Percentiles rank a stretch among this genome's conserved stretches.
Evolutionary conservation across 2,797 vertebrate genomes (phyloP).

Genomic region (Manis crassicaudata): DNA sequence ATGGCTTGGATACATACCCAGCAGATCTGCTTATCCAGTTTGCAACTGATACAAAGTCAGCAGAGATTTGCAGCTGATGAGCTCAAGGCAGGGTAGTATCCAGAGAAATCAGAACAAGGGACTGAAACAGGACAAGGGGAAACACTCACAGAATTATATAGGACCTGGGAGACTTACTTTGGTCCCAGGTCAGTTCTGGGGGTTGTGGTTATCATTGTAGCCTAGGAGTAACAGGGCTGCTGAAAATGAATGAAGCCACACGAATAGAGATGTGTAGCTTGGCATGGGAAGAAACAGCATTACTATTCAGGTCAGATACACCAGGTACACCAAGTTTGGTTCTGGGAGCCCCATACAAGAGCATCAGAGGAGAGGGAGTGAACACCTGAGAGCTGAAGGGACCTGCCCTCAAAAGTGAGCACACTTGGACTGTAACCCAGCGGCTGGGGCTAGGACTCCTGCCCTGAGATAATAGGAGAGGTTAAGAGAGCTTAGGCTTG

Average conservation of each 20-base stretch:
- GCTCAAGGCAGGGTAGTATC: background rate
- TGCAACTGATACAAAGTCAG: constrained; percentile 43
- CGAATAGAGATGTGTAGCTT: background rate
- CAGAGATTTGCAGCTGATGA: constrained; percentile 40
- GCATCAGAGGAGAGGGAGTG: background rate
- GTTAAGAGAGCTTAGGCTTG: background rate
- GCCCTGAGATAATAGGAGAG: background rate
- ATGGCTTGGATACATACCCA: background rate
- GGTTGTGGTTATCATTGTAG: background rate
- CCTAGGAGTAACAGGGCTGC: background rate
- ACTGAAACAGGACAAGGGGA: constrained; percentile 40
- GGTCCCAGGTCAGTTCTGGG: background rate
- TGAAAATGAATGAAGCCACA: background rate
- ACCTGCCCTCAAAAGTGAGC: background rate
- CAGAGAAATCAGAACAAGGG: constrained; percentile 34
- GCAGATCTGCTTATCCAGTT: background rate
- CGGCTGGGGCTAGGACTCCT: background rate
- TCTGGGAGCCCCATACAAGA: background rate
- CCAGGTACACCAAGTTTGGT: background rate
- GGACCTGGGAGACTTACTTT: background rate
- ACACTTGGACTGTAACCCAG: background rate
- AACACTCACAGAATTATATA: background rate
- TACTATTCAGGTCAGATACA: background rate
- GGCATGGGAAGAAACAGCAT: background rate
- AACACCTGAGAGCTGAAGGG: background rate